phyloP scores from a whole-genome alignment of 1,140 invertebrate species.

The Drosophila persimilis region DNA sequence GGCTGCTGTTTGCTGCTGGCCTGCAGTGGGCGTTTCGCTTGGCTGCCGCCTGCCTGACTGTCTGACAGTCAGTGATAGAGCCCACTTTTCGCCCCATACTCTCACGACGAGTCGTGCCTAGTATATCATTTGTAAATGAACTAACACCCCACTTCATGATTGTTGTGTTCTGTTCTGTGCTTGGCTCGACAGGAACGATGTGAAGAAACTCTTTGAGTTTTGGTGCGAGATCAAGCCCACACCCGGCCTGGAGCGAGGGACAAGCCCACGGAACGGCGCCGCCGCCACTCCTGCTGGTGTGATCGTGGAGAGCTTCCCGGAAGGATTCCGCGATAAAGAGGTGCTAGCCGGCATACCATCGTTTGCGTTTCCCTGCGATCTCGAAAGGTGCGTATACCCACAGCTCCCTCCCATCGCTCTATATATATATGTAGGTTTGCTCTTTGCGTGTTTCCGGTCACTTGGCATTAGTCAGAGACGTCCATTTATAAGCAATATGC shows the following conservation, averaged over 20 bases:
- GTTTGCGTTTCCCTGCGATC: slow-evolving; percentile 92
- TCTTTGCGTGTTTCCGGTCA: slow-evolving; percentile 29
- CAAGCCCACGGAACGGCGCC: slow-evolving; percentile 39
- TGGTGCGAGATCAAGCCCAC: slow-evolving; percentile 90
- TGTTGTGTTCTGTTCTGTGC: background rate
- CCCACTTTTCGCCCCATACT: slow-evolving; percentile 12
- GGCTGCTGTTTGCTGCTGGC: slow-evolving; percentile 27
- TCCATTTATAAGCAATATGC: slow-evolving; percentile 29
- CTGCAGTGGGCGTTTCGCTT: slow-evolving; percentile 72
- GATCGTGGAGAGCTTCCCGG: slow-evolving; percentile 91
- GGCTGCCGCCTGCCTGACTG: slow-evolving; percentile 31
- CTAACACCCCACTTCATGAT: too few relatives aligned
- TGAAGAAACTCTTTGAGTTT: slow-evolving; percentile 92
- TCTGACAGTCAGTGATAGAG: slow-evolving; percentile 1
- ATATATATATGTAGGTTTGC: background rate
- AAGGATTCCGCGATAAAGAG: slow-evolving; percentile 88
- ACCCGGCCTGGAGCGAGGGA: slow-evolving; percentile 83
- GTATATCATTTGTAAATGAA: slow-evolving; percentile 14
- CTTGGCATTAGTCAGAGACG: slow-evolving; percentile 27
- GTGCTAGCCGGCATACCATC: slow-evolving; percentile 90
- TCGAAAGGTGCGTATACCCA: slow-evolving; percentile 86
- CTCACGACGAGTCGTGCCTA: slow-evolving; percentile 30
- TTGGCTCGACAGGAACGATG: slow-evolving; percentile 86
- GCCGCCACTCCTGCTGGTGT: slow-evolving; percentile 83
- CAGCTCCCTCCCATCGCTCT: too few relatives aligned